Base-by-base conservation (phyloP, 2,888 invertebrate genomes). In the Dorcus parallelipipedus region DNA sequence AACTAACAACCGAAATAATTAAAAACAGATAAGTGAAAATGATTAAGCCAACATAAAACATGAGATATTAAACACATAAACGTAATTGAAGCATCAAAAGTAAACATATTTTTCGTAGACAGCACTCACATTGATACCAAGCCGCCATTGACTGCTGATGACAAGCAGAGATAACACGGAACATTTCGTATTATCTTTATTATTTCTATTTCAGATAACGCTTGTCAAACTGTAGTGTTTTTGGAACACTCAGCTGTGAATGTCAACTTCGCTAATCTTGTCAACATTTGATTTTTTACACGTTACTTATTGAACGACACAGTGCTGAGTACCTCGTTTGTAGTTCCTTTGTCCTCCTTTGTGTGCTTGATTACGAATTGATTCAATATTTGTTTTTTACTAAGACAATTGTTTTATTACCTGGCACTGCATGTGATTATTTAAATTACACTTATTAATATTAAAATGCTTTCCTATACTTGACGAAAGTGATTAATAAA, bases 111-210 rank as follows among this genome's bases (percentile, higher is more conserved):
- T 50, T 50, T 45, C 39, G 38, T 50, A 50, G 50, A 50, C 50
- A n/a, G 39, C 39, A 39, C 17, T 50, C 50, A 38, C 38, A 38
- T 50, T 39, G 50, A 50, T 50, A 50, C 38, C 39, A 33, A 39
- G 38, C 39, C 50, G 50, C 50, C 50, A 50, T 50, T 50, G 50
- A 50, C 50, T 50, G 50, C 38, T 17, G 50, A 50, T 50, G 50
- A 50, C 50, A 50, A 50, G 50, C 39, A 14, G 14, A 50, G 50
- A 50, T 50, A 50, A 50, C 50, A 39, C 50, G 50, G 38, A 33
- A 50, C 50, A 50, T 50, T 50, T 38, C 50, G 38, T 38, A 39
- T 50, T 50, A 50, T 50, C 50, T 50, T 50, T 50, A 50, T 50
- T 50, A 50, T 50, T 50, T 50, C 50, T 39, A 50, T 50, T 38